Percentiles rank a stretch among this genome's conserved stretches.
Evolutionary conservation across 2,888 invertebrate species (phyloP).

Genomic region (Mallateleia sp.): DNA sequence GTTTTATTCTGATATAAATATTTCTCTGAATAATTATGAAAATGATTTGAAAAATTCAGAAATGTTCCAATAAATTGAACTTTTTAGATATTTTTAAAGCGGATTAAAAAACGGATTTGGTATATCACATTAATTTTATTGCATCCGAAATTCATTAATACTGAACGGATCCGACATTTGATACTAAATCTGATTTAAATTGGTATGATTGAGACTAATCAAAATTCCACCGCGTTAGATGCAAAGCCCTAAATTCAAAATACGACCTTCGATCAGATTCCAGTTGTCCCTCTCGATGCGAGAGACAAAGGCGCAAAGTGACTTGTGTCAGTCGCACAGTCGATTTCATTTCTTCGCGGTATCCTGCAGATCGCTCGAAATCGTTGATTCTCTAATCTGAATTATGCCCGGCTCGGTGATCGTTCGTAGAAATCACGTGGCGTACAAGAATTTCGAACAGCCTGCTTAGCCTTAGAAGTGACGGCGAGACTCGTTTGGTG

Average conservation of each 20-base stretch:
- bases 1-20: too few relatives aligned
- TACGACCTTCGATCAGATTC: constrained; percentile 59
- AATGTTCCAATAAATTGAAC: too few relatives aligned
- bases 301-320: constrained; percentile 43
- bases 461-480: constrained; percentile 41
- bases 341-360: constrained; percentile 51
- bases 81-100: too few relatives aligned
- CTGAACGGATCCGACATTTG: too few relatives aligned
- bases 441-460: constrained; percentile 37
- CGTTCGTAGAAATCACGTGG: constrained; percentile 54
- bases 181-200: too few relatives aligned
- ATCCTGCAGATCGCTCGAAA: constrained; percentile 12
- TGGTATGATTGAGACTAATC: constrained; percentile 28
- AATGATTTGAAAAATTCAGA: too few relatives aligned
- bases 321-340: constrained; percentile 37
- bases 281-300: constrained; percentile 18
- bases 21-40: too few relatives aligned
- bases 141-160: too few relatives aligned
- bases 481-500: constrained; percentile 51
- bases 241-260: constrained; percentile 39
- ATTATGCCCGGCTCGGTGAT: constrained; percentile 51
- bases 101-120: too few relatives aligned
- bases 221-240: constrained; percentile 46
- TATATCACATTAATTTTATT: too few relatives aligned
- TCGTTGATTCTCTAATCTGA: constrained; percentile 60